These are phyloP conservation scores for Canis aureus DNA, from an alignment of 2,113 vertebrate species.

Conservation along the genomic window DNA sequence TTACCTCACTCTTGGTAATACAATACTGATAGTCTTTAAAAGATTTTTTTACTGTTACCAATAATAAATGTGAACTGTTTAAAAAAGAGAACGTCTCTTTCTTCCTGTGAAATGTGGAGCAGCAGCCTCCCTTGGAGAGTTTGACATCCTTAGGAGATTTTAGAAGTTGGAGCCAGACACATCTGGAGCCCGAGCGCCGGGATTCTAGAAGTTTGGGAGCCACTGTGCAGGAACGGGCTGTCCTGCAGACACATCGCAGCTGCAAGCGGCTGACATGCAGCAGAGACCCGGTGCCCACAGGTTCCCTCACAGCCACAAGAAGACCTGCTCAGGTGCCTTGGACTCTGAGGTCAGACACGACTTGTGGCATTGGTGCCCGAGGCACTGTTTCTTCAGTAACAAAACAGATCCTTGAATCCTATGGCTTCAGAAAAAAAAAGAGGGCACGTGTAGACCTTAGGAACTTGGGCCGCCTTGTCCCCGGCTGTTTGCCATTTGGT, in stretches of 20 bases:
- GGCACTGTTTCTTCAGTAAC: accelerated
- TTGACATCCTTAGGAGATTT: not conserved
- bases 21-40: slow-evolving; percentile 90
- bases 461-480: accelerated
- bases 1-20: slow-evolving; percentile 92
- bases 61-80: slow-evolving; percentile 92
- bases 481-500: not conserved
- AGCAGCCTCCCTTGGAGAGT: not conserved
- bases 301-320: accelerated
- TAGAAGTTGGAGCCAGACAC: accelerated
- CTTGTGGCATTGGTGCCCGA: accelerated
- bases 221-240: accelerated
- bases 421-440: not conserved
- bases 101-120: not conserved
- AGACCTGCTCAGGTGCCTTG: not conserved
- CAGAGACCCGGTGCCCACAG: accelerated
- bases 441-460: not conserved
- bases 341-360: accelerated
- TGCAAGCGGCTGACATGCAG: accelerated
- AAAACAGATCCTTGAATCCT: not conserved
- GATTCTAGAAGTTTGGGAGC: accelerated
- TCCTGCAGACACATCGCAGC: accelerated
- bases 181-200: accelerated
- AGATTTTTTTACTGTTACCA: slow-evolving; percentile 90
- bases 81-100: slow-evolving; percentile 54